Evolutionary conservation across 2,888 invertebrate species (phyloP).

Genomic region (Tetragonula carbonaria): DNA sequence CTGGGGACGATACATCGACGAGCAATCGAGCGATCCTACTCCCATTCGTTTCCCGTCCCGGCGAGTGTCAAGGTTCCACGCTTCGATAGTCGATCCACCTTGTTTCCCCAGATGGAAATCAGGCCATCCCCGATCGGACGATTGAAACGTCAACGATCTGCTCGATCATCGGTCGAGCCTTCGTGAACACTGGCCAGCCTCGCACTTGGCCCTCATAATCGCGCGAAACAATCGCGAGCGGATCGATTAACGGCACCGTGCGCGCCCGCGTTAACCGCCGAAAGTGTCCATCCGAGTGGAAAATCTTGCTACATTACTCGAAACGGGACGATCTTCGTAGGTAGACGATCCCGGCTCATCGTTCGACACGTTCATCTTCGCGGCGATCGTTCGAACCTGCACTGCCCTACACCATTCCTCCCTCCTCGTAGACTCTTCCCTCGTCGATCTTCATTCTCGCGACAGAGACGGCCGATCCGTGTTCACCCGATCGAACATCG

Average conservation of each 20-base stretch:
- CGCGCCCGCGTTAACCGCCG: not conserved
- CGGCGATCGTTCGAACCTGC: not conserved
- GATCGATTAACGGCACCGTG: slow-evolving; percentile 25
- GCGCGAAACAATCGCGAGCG: slow-evolving; percentile 3
- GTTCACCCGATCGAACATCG: slow-evolving; percentile 16
- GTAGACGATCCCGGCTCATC: not conserved
- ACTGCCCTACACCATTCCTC: not conserved
- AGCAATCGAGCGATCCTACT: not conserved
- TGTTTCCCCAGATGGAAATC: slow-evolving; percentile 49
- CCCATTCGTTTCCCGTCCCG: not conserved
- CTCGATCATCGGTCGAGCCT: slow-evolving; percentile 40
- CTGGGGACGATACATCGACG: not conserved
- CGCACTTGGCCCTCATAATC: slow-evolving; percentile 22
- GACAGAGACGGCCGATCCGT: not conserved
- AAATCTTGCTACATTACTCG: not conserved
- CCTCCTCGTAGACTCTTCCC: not conserved
- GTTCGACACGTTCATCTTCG: slow-evolving; percentile 13
- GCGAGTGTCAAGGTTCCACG: slow-evolving; percentile 31
- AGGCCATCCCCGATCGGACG: slow-evolving; percentile 59
- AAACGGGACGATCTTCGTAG: not conserved
- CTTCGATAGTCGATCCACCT: slow-evolving; percentile 53
- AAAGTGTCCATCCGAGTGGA: not conserved
- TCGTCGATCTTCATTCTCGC: not conserved
- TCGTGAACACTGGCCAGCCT: slow-evolving; percentile 44
- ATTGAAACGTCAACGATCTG: slow-evolving; percentile 48